Conservation (phyloP, 64 coral and sea anemone genomes). For the Porites lutea region DNA sequence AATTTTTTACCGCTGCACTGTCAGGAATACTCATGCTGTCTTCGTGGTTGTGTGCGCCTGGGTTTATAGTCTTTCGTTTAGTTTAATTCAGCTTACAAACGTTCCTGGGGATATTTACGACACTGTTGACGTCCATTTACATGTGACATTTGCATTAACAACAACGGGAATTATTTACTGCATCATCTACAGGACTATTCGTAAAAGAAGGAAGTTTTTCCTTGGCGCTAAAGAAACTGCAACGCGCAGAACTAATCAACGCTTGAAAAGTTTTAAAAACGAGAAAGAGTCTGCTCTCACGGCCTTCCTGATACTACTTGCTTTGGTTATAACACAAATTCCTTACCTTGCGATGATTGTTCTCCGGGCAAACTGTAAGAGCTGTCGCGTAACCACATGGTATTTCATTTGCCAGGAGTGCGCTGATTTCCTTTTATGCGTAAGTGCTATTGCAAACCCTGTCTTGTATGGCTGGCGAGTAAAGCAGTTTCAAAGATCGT, state of each 20-base stretch:
- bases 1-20: slow-evolving; percentile 28
- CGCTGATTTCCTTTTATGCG: slow-evolving; percentile 9
- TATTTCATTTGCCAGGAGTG: slow-evolving; percentile 20
- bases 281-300: slow-evolving; percentile 43
- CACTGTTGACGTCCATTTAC: slow-evolving; percentile 45
- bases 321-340: slow-evolving; percentile 37
- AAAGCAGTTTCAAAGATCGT: slow-evolving; percentile 34
- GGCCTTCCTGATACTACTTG: slow-evolving; percentile 38
- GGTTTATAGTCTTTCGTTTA: neutral
- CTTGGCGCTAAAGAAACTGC: neutral
- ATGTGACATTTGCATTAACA: slow-evolving; percentile 34
- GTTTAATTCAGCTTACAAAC: slow-evolving; percentile 18
- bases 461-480: slow-evolving; percentile 45
- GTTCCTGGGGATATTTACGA: slow-evolving; percentile 21
- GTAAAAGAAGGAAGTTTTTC: slow-evolving; percentile 22
- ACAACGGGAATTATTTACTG: neutral
- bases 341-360: slow-evolving; percentile 20
- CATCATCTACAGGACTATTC: slow-evolving; percentile 21
- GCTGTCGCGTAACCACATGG: slow-evolving; percentile 33
- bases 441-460: slow-evolving; percentile 33
- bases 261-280: neutral
- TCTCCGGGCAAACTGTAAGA: slow-evolving; percentile 8
- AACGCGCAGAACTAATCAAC: neutral
- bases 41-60: neutral
- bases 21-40: neutral